A percentile compares a stretch with the other conserved stretches of the same genome.
These are phyloP conservation scores for Campoplex nolae DNA, from an alignment of 2,888 invertebrate genomes.

Conservation along the genomic window DNA sequence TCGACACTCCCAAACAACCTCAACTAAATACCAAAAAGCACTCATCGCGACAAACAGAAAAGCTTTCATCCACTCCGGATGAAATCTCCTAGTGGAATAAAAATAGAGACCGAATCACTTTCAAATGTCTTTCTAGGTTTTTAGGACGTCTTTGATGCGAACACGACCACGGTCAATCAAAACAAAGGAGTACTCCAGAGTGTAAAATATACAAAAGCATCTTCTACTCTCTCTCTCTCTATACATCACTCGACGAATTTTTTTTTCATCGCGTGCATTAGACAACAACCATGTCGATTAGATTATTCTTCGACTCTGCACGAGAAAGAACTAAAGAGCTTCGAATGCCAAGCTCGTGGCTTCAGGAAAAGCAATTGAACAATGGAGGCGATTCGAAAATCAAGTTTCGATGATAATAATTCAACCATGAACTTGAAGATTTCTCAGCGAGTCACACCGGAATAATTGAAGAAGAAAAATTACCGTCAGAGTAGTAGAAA, in stretches of 20 bases:
- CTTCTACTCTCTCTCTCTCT: not conserved
- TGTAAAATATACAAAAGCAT: not conserved
- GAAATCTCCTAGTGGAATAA: not conserved
- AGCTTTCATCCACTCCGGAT: constrained; percentile 56
- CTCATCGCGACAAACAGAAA: constrained; percentile 16
- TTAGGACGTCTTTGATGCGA: not conserved
- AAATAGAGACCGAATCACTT: not conserved
- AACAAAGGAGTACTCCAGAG: not conserved
- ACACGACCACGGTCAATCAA: not conserved
- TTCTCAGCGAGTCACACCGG: not conserved
- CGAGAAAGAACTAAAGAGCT: not conserved
- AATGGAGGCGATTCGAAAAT: not conserved
- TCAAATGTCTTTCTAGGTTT: not conserved
- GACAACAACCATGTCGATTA: not conserved
- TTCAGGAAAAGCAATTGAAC: not conserved
- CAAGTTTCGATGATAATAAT: not conserved
- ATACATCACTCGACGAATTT: too few relatives aligned
- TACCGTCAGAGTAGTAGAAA: too few relatives aligned
- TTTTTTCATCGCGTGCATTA: too few relatives aligned
- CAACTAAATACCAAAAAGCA: not conserved
- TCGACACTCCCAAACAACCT: too few relatives aligned
- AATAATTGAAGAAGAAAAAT: too few relatives aligned
- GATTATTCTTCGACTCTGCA: not conserved
- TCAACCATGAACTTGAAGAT: not conserved
- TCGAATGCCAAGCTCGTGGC: too few relatives aligned